These are phyloP conservation scores for Brachyrhaphis roseni DNA, from an alignment of 2,797 vertebrate species.

Conservation along the genomic window DNA sequence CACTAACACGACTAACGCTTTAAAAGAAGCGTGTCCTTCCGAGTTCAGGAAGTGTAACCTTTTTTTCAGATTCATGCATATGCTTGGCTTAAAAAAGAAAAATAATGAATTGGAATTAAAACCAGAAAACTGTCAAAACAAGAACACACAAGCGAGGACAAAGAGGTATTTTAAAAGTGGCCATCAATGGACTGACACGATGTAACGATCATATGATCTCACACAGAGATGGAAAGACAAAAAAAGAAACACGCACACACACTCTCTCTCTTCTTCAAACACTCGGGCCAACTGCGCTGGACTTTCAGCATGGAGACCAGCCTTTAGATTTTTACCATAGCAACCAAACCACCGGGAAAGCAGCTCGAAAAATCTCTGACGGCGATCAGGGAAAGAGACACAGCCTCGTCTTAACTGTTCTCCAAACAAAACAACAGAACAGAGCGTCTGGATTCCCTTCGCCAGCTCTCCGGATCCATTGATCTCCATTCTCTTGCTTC, in stretches of 20 bases:
- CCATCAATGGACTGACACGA: slow-evolving; percentile 11
- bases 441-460: slow-evolving; percentile 5
- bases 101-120: not conserved
- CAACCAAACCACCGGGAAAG: slow-evolving; percentile 58
- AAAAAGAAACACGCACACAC: not conserved
- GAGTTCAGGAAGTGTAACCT: not conserved
- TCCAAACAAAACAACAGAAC: slow-evolving; percentile 19
- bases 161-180: slow-evolving; percentile 14
- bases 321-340: slow-evolving; percentile 65
- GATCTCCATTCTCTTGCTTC: not conserved
- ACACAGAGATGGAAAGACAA: slow-evolving; percentile 5
- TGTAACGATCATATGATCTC: slow-evolving; percentile 38
- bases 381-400: slow-evolving; percentile 24
- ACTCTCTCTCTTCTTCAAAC: slow-evolving; percentile 11
- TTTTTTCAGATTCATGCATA: not conserved
- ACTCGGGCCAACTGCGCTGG: slow-evolving; percentile 45
- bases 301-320: slow-evolving; percentile 48
- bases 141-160: not conserved
- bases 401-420: slow-evolving; percentile 19
- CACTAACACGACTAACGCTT: not conserved
- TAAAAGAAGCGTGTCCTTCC: not conserved
- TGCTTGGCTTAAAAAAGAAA: not conserved
- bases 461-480: not conserved
- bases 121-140: not conserved
- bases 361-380: slow-evolving; percentile 43